Conservation (phyloP, 2,888 invertebrate genomes). For the Yponomeuta cagnagella region DNA sequence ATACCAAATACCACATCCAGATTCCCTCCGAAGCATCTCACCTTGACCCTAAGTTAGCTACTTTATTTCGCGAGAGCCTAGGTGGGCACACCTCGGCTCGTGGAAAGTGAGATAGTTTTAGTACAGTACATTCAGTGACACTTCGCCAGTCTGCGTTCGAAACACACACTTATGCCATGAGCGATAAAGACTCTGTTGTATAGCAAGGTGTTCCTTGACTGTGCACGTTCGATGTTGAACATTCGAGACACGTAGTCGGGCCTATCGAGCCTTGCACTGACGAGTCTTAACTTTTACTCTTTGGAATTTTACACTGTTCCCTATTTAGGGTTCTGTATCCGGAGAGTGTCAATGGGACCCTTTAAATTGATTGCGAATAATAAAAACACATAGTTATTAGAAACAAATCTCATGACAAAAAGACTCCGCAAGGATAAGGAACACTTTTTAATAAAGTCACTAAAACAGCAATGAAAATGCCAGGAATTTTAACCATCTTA, state of each 20-base stretch:
- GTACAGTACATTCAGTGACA: neutral
- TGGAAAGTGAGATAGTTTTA: slow-evolving; percentile 9
- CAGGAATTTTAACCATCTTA: neutral
- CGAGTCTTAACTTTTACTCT: slow-evolving; percentile 7
- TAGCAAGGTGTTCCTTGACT: no score
- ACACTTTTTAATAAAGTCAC: neutral
- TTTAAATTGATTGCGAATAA: no score
- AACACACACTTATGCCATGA: neutral
- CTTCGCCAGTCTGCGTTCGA: neutral
- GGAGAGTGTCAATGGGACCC: neutral
- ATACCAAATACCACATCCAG: neutral
- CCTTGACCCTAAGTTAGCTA: slow-evolving; percentile 40
- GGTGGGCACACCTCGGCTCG: slow-evolving; percentile 7
- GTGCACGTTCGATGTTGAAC: no score
- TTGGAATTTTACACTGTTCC: slow-evolving; percentile 3
- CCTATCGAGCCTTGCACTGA: slow-evolving; percentile 3
- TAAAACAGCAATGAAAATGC: neutral
- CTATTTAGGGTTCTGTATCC: neutral
- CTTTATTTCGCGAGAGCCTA: slow-evolving; percentile 45
- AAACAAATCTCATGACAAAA: no score
- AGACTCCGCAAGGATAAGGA: no score
- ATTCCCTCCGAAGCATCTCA: slow-evolving; percentile 5
- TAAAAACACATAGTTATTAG: no score
- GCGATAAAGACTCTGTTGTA: no score
- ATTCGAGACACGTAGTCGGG: neutral